These are phyloP conservation scores for Anguilla anguilla DNA, from an alignment of 2,797 vertebrate species.

Conservation along the genomic window DNA sequence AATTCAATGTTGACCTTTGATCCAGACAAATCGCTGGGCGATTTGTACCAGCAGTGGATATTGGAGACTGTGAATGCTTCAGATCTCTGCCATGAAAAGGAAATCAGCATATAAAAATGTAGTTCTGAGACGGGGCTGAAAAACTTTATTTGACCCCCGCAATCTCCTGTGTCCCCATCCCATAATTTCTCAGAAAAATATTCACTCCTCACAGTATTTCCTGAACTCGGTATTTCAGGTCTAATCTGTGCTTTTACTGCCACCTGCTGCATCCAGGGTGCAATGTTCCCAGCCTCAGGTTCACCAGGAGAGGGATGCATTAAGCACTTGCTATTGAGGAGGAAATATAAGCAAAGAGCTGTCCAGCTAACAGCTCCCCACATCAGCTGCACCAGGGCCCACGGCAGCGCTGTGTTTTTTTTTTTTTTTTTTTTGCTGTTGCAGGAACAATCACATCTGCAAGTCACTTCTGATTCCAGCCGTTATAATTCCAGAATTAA, in stretches of 20 bases:
- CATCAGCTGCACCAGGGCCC: not conserved
- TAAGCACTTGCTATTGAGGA: not conserved
- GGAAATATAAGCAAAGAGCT: not conserved
- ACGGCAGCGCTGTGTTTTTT: not conserved
- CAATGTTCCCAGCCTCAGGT: not conserved
- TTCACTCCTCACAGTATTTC: not conserved
- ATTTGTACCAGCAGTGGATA: slow-evolving; percentile 9
- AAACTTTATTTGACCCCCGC: slow-evolving; percentile 20
- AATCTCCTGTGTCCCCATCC: not conserved
- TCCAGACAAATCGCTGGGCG: slow-evolving; percentile 6
- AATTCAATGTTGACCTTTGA: slow-evolving; percentile 33
- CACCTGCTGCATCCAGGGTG: slow-evolving; percentile 17
- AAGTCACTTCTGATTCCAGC: slow-evolving; percentile 52
- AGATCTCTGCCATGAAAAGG: slow-evolving; percentile 19
- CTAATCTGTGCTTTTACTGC: not conserved
- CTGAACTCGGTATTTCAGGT: not conserved
- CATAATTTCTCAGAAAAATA: not conserved
- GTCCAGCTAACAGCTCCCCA: not conserved
- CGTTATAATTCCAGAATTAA: slow-evolving; percentile 55
- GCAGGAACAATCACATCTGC: slow-evolving; percentile 25
- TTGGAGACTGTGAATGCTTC: slow-evolving; percentile 6
- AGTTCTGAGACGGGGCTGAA: slow-evolving; percentile 6
- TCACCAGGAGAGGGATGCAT: not conserved
- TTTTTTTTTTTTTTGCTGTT: not conserved
- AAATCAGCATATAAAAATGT: slow-evolving; percentile 22